Evolutionary conservation across 2,797 vertebrate genomes (phyloP).

Genomic region (Tenualosa thibaudeaui): DNA sequence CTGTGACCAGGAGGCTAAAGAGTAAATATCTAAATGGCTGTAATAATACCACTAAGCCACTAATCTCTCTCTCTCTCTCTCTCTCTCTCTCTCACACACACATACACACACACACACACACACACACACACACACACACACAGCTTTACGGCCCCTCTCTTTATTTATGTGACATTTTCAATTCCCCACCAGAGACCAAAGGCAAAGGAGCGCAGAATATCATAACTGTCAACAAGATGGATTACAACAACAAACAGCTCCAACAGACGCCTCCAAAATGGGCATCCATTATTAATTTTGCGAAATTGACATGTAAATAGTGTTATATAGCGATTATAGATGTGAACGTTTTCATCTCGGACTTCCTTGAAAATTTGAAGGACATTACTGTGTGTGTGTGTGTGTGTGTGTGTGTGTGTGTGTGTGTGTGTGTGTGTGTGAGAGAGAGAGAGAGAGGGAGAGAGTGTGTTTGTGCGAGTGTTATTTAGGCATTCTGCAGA

Average conservation of each 20-base stretch:
- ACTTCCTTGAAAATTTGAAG: constrained; percentile 17
- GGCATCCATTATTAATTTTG: constrained; percentile 44
- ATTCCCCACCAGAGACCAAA: constrained; percentile 38
- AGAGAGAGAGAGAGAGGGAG: background rate
- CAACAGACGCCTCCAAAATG: constrained; percentile 36
- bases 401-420: background rate
- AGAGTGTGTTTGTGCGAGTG: background rate
- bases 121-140: background rate
- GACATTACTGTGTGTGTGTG: constrained; percentile 8
- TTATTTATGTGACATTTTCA: constrained; percentile 47
- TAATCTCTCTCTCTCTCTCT: constrained; percentile 34
- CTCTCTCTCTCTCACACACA: background rate
- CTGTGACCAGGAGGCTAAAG: constrained; percentile 33
- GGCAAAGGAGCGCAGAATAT: constrained; percentile 40
- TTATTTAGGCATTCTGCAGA: constrained; percentile 14
- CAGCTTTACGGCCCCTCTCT: constrained; percentile 39
- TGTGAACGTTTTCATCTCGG: constrained; percentile 5
- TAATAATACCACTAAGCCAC: constrained; percentile 43
- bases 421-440: background rate
- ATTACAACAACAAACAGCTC: constrained; percentile 44
- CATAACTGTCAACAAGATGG: constrained; percentile 45
- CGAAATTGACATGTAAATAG: constrained; percentile 38
- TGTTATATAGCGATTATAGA: constrained; percentile 25
- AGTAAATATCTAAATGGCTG: constrained; percentile 49
- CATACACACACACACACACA: background rate